Base-by-base conservation (phyloP, 53 echinoderm and acorn worm genomes). In the Echinarachnius parma region DNA sequence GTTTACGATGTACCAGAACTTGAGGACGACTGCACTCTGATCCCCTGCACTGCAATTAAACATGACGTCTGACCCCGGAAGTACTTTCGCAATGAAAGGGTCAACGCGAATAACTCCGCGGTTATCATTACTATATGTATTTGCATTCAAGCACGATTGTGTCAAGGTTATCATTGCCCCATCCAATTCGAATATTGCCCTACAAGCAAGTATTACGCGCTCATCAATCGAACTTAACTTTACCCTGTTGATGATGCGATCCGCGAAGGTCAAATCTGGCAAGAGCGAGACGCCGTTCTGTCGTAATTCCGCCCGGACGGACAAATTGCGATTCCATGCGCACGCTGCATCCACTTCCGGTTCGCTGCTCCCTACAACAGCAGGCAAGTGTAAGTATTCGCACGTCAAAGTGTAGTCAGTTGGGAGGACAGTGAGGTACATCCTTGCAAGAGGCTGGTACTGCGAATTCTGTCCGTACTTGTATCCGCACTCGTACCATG, bases 1-100 rank as follows among this genome's bases (percentile, higher is more conserved):
- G 24, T 72, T 72, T 25, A 54, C 57, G 14, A 72, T 28, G 56
- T 56, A 28, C 74, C 74, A 72, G 74, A 56, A 56, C 20, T 72
- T 54, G 24, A 28, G 34, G 16, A 27, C 56, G 28, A 45, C 57
- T 19, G 7, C 13, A 44, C 57, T 53, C 9, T 72, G 55, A 21
- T 36, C 74, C 19, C 39, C 74, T 20, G 18, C 9, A 5, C 25
- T 56, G 42, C 74, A 72, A 24, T 54, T 35, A 42, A 56, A 72
- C 3, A 56, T 37, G 5, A 42, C 57, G 39, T 56, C 57, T 19
- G 74, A 56, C 14, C 74, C 74, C 1, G 37, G 35, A n/a, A 15
- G 3, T 0, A 72, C 74, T 57, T 72, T 57, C 30, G 55, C 39
- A 11, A 72, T 56, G 20, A 72, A 57, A 14, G 74, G 74, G 27